Evolutionary conservation across 2,797 vertebrate species (phyloP).

Genomic region (Gadopsis marmoratus): DNA sequence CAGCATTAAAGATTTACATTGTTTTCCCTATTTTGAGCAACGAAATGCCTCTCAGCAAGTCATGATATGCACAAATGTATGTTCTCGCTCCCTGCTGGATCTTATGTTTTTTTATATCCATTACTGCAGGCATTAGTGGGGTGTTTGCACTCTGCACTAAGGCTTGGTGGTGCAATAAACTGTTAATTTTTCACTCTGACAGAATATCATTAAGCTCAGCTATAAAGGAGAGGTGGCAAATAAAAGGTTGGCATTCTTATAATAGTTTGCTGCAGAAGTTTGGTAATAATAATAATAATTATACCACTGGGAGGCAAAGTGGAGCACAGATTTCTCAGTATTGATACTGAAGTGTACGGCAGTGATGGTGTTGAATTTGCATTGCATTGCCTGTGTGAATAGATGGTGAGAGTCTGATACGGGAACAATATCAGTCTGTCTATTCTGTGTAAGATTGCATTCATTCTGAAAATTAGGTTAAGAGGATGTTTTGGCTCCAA

Average conservation of each 20-base stretch:
- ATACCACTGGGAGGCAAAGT: conserved; percentile 72
- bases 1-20: conserved; percentile 69
- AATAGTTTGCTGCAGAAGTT: conserved; percentile 72
- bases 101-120: conserved; percentile 72
- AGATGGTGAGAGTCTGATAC: conserved; percentile 12
- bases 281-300: conserved; percentile 74
- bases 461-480: conserved; percentile 4
- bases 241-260: conserved; percentile 69
- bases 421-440: conserved; percentile 10
- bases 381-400: conserved; percentile 27
- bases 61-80: conserved; percentile 59
- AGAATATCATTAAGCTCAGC: conserved; percentile 79
- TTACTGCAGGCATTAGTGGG: conserved; percentile 76
- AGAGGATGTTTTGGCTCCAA: neutral
- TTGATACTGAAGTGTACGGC: conserved; percentile 35
- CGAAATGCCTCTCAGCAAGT: conserved; percentile 65
- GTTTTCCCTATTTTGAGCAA: conserved; percentile 60
- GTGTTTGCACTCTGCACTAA: conserved; percentile 76
- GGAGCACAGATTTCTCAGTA: conserved; percentile 55
- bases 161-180: conserved; percentile 75
- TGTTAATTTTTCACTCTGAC: conserved; percentile 76
- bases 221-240: conserved; percentile 76
- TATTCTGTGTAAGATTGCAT: conserved; percentile 1
- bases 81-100: conserved; percentile 71
- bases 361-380: conserved; percentile 49